Conservation (phyloP, 2,888 invertebrate species). For the Synergus laeviventris region DNA sequence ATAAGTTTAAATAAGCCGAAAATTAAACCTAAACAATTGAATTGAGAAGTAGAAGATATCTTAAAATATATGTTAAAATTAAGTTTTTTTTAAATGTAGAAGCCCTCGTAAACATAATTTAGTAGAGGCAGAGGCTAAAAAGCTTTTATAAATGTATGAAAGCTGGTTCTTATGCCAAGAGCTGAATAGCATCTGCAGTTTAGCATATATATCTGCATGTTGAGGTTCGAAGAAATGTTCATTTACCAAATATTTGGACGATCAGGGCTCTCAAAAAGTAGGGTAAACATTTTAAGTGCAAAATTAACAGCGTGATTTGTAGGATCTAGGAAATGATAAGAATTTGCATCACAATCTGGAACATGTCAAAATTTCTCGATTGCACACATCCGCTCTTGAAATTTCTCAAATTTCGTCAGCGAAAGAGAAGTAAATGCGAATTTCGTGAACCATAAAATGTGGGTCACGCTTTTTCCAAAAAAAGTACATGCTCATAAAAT, state of each 20-base stretch:
- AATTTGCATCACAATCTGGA: constrained; percentile 32
- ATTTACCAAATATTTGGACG: constrained; percentile 44
- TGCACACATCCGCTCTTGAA: constrained; percentile 24
- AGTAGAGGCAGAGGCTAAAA: background rate
- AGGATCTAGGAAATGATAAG: constrained; percentile 21
- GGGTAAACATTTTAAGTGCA: constrained; percentile 38
- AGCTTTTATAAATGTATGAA: background rate
- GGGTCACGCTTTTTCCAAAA: background rate
- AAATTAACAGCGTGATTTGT: background rate
- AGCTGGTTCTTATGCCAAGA: background rate
- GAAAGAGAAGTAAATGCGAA: background rate
- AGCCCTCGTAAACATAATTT: background rate
- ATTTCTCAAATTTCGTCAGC: background rate
- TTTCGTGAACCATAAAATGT: constrained; percentile 2
- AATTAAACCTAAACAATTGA: background rate
- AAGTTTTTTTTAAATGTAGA: background rate
- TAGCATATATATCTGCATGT: background rate
- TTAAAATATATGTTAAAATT: background rate
- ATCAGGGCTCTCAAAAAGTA: constrained; percentile 32
- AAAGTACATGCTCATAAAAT: background rate
- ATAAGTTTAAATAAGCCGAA: background rate
- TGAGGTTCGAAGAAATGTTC: constrained; percentile 22
- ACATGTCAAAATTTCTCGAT: constrained; percentile 23
- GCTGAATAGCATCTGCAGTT: constrained; percentile 1
- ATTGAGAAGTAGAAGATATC: background rate